A percentile compares a stretch with the other conserved stretches of the same genome.
Evolutionary conservation across 2,888 invertebrate species (phyloP).

Genomic region (Pedicia rivosa): DNA sequence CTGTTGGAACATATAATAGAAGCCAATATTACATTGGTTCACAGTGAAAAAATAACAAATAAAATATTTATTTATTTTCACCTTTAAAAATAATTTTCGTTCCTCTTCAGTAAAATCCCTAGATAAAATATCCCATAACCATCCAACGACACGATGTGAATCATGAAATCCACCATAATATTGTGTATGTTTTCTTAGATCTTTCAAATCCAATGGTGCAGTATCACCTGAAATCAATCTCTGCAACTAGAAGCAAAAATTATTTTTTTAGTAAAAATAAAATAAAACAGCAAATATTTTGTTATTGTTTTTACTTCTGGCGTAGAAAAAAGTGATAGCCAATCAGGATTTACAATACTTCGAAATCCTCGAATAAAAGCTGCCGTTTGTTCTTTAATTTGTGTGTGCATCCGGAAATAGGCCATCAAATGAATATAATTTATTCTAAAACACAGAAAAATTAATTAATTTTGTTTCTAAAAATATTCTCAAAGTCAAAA

Average conservation of each 20-base stretch:
- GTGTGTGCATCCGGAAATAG: constrained; percentile 94
- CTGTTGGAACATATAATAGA: not conserved
- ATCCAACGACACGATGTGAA: constrained; percentile 91
- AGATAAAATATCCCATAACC: constrained; percentile 97
- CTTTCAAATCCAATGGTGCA: constrained; percentile 75
- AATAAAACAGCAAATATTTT: not conserved
- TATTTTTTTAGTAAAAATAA: constrained; percentile 3
- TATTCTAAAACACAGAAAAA: constrained; percentile 47
- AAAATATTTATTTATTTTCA: constrained; percentile 22
- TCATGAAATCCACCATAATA: constrained; percentile 99
- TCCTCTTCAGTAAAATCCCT: constrained; percentile 89
- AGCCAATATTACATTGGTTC: too few relatives aligned
- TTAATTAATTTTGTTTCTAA: not conserved
- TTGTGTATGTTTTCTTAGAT: constrained; percentile 81
- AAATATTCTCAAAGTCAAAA: constrained; percentile 1
- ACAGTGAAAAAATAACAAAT: constrained; percentile 4
- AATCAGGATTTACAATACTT: constrained; percentile 87
- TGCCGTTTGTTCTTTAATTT: constrained; percentile 92
- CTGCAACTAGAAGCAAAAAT: constrained; percentile 46
- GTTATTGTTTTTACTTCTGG: constrained; percentile 75
- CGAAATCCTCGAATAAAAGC: constrained; percentile 95
- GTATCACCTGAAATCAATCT: constrained; percentile 93
- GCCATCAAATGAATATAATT: constrained; percentile 98
- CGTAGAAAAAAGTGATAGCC: constrained; percentile 87
- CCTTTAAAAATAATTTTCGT: constrained; percentile 86